phyloP scores from a whole-genome alignment of 2,888 invertebrate genomes.

The Temnothorax ravouxi region DNA sequence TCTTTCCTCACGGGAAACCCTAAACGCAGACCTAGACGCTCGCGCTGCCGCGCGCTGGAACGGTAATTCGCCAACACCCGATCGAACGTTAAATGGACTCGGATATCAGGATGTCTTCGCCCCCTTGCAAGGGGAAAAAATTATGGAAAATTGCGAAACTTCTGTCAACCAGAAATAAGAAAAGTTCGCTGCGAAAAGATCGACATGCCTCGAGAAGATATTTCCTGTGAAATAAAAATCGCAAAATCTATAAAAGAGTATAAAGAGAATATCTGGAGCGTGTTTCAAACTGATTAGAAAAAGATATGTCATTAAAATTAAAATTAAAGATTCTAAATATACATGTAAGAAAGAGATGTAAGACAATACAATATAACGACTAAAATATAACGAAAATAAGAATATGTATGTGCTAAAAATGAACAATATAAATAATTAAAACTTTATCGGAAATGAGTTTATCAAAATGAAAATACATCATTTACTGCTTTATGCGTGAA shows the following conservation, averaged over 20 bases:
- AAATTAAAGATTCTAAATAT: not conserved
- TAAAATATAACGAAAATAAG: not conserved
- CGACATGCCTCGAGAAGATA: slow-evolving; percentile 13
- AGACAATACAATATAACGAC: not conserved
- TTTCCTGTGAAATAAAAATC: slow-evolving; percentile 5
- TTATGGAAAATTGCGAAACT: slow-evolving; percentile 40
- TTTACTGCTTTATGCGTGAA: not conserved
- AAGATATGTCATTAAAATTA: not conserved
- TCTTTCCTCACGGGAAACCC: slow-evolving; percentile 10
- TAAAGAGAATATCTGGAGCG: not conserved
- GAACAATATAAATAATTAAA: not conserved
- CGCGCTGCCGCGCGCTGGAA: not conserved
- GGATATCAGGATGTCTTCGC: not conserved
- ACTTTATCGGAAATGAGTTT: not conserved
- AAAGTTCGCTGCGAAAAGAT: slow-evolving; percentile 21
- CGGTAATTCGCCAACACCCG: slow-evolving; percentile 17
- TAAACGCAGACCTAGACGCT: not conserved
- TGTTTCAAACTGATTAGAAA: not conserved
- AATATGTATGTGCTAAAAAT: not conserved
- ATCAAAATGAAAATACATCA: not conserved
- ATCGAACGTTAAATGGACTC: slow-evolving; percentile 27
- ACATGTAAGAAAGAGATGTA: not conserved
- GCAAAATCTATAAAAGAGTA: not conserved
- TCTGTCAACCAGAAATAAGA: slow-evolving; percentile 29
- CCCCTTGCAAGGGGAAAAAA: not conserved